A percentile compares a stretch with the other conserved stretches of the same genome.
phyloP scores from a whole-genome alignment of 2,113 vertebrate genomes.

The Gobiocypris rarus region DNA sequence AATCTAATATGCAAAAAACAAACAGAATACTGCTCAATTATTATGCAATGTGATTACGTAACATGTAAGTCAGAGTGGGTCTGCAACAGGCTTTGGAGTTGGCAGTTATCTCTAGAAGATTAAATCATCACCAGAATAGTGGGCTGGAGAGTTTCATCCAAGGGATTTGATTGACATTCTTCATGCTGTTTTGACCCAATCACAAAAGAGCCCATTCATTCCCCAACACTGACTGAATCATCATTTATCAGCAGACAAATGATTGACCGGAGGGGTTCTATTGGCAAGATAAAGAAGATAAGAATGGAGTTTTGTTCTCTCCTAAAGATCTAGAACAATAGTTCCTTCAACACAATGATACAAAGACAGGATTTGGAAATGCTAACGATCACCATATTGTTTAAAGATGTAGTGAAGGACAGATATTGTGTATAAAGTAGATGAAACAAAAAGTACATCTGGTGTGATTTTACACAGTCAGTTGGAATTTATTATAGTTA shows the following conservation, averaged over 20 bases:
- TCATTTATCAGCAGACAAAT: constrained; percentile 3
- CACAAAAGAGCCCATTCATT: neutral
- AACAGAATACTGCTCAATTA: neutral
- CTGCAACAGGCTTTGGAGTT: neutral
- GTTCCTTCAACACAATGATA: neutral
- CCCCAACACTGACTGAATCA: neutral
- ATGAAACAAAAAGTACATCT: neutral
- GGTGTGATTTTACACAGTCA: neutral
- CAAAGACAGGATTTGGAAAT: constrained; percentile 15
- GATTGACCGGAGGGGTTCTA: neutral
- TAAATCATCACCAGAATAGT: neutral
- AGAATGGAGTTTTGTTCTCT: neutral
- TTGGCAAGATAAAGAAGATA: neutral
- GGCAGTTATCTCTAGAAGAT: neutral
- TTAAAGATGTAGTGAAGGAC: neutral
- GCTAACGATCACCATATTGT: neutral
- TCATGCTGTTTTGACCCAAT: neutral
- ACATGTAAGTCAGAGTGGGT: neutral
- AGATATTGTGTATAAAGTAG: neutral
- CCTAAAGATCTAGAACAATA: neutral
- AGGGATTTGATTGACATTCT: neutral
- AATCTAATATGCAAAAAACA: neutral
- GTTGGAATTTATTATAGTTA: neutral
- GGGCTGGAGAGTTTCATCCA: neutral
- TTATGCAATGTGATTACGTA: constrained; percentile 40